Evolutionary conservation across 2,888 invertebrate genomes (phyloP).

Genomic region (Drosophila sordidula): DNA sequence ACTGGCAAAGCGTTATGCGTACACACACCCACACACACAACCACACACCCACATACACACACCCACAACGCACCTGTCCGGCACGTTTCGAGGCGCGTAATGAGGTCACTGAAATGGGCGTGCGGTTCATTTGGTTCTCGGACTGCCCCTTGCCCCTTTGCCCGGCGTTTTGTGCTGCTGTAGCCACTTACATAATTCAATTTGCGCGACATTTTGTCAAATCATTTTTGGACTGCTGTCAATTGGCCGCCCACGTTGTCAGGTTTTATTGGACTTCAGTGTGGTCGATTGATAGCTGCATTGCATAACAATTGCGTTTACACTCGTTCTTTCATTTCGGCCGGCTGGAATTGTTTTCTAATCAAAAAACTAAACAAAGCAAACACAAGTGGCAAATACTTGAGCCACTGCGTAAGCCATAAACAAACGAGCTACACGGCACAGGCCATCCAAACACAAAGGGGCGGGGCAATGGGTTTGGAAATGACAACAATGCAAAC

Average conservation of each 20-base stretch:
- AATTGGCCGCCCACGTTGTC: constrained; percentile 30
- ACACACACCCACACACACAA: constrained; percentile 11
- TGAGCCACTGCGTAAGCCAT: constrained; percentile 72
- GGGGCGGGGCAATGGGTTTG: constrained; percentile 36
- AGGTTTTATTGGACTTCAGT: background rate
- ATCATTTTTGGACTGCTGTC: constrained; percentile 56
- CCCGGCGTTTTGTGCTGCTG: constrained; percentile 18
- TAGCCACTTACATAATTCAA: constrained; percentile 60
- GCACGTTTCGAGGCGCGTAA: constrained; percentile 40
- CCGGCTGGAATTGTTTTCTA: constrained; percentile 52
- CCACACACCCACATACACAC: constrained; percentile 11
- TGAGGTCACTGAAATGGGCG: constrained; percentile 62
- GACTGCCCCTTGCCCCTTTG: background rate
- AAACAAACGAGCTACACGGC: constrained; percentile 62
- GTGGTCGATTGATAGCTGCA: constrained; percentile 15
- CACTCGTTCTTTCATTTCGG: constrained; percentile 6
- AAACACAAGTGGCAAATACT: constrained; percentile 68
- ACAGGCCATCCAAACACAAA: constrained; percentile 36
- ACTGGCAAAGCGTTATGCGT: constrained; percentile 38
- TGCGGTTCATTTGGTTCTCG: constrained; percentile 16
- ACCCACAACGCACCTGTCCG: constrained; percentile 12
- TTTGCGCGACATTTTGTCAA: constrained; percentile 61
- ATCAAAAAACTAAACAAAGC: constrained; percentile 71
- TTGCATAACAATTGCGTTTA: constrained; percentile 28
- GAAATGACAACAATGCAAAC: constrained; percentile 67